Conservation (phyloP, 1,140 invertebrate species). For the Trachymyrmex cornetzi region DNA sequence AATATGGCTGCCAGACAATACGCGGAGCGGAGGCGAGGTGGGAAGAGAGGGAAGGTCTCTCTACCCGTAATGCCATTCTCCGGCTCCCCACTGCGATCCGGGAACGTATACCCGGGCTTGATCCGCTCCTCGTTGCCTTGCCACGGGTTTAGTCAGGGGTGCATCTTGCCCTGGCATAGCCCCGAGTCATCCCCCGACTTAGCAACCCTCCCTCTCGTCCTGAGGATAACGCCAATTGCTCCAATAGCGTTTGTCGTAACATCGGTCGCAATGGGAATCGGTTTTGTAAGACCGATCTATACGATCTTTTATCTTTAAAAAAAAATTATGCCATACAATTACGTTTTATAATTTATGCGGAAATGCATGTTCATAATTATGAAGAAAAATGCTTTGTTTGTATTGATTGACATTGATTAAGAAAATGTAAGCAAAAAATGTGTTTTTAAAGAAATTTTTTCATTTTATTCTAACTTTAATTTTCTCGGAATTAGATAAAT, state of each 20-base stretch:
- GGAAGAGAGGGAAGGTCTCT: slow-evolving; percentile 82
- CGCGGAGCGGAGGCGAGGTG: slow-evolving; percentile 72
- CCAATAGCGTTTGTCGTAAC: slow-evolving; percentile 58
- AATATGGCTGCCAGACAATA: slow-evolving; percentile 86
- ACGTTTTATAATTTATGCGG: not conserved
- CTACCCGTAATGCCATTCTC: slow-evolving; percentile 85
- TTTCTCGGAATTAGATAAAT: not conserved
- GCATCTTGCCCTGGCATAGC: slow-evolving; percentile 72
- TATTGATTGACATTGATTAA: not conserved
- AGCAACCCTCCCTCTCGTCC: slow-evolving; percentile 46
- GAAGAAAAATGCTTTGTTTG: not conserved
- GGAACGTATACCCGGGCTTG: slow-evolving; percentile 73
- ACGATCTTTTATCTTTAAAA: not conserved
- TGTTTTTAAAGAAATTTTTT: not conserved
- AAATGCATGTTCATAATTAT: not conserved
- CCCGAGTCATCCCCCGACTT: slow-evolving; percentile 67
- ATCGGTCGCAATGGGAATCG: slow-evolving; percentile 28
- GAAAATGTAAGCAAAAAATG: not conserved
- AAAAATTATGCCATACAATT: slow-evolving; percentile 16
- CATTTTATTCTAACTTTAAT: not conserved
- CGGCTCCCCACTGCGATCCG: slow-evolving; percentile 83
- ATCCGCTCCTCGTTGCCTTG: slow-evolving; percentile 72
- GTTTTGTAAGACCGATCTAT: not conserved
- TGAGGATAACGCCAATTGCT: slow-evolving; percentile 30
- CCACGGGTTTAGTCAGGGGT: slow-evolving; percentile 76